Evolutionary conservation across 37 sponge, comb jelly and placozoan species (phyloP).

Genomic region (Dysidea cf. avara): DNA sequence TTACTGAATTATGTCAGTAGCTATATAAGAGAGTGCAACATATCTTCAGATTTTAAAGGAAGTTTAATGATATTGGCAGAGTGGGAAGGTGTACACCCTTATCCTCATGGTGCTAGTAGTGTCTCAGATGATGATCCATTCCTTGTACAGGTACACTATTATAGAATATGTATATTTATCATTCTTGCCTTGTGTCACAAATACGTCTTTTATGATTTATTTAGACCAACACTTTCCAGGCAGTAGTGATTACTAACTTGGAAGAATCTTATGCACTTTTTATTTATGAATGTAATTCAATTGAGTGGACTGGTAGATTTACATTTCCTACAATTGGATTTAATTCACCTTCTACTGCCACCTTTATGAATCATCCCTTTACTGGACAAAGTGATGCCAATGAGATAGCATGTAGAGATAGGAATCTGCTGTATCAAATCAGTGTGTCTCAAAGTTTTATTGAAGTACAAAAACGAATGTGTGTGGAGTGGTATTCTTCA

Average conservation of each 20-base stretch:
- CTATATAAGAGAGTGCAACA: background rate
- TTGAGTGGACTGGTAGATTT: slow-evolving; percentile 15
- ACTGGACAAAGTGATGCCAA: background rate
- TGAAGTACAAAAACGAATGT: too few relatives aligned
- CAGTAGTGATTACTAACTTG: slow-evolving; percentile 23
- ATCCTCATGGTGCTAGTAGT: too few relatives aligned
- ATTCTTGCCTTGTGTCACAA: too few relatives aligned
- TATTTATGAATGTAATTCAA: slow-evolving; percentile 19
- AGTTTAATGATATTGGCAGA: slow-evolving; percentile 51
- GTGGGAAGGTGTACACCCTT: slow-evolving; percentile 18
- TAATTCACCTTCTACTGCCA: slow-evolving; percentile 12
- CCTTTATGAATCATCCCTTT: slow-evolving; percentile 36
- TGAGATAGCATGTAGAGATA: slow-evolving; percentile 6
- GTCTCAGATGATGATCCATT: too few relatives aligned
- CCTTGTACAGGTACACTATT: background rate
- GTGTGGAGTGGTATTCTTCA: too few relatives aligned
- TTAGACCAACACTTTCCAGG: slow-evolving; percentile 33
- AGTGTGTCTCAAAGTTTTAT: too few relatives aligned
- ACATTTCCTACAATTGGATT: slow-evolving; percentile 20
- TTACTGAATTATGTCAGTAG: slow-evolving; percentile 8
- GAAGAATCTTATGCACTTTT: slow-evolving; percentile 24
- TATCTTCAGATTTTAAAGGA: slow-evolving; percentile 15
- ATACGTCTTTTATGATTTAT: too few relatives aligned
- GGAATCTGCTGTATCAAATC: too few relatives aligned
- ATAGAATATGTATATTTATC: background rate